Evolutionary conservation across 2,888 invertebrate genomes (phyloP), one percentile per base, ranked within the genome.

Genomic region (Drosophila robusta): DNA sequence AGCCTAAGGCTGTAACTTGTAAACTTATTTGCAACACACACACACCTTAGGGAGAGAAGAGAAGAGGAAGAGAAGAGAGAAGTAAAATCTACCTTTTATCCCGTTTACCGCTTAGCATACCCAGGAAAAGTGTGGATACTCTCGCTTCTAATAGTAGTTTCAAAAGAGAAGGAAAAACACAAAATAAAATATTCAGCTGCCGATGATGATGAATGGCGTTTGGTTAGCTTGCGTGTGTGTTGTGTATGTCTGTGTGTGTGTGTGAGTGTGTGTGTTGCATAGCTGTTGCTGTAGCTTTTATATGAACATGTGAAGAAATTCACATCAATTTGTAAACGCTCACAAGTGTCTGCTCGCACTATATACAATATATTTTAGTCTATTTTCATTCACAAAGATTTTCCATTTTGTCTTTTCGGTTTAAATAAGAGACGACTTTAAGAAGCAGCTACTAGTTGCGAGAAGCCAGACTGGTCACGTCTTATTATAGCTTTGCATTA

Each of bases 301-400:
- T 65, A 63, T 58, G 67, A 87, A 87, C 87, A 87, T 87, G 89
- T 87, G 87, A 87, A 75, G 66, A 80, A 87, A 70, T 87, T 87
- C 87, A 80, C 87, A 87, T 84, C 87, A 85, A 85, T 87, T 86
- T 86, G 79, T 77, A 64, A 77, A 61, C 42, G 57, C 51, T 63
- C 49, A 46, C 38, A 66, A 55, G 58, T 44, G 18, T 54, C 42
- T 44, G 54, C 52, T 29, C 44, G 49, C 51, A 18, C 18, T 18
- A 29, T 24, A 55, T 46, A 55, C 44, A 68, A 45, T 29, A 56
- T 69, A 18, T 64, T 58, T 56, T 26, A 29, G 58, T 70, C 52
- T 50, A 54, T 44, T 60, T 73, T 68, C 46, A 51, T 51, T 51
- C 29, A 18, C 36, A 24, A 41, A 72, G 55, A 38, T 54, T 60